Conservation (phyloP, 2,113 vertebrate species). For the Ptilonorhynchus violaceus region DNA sequence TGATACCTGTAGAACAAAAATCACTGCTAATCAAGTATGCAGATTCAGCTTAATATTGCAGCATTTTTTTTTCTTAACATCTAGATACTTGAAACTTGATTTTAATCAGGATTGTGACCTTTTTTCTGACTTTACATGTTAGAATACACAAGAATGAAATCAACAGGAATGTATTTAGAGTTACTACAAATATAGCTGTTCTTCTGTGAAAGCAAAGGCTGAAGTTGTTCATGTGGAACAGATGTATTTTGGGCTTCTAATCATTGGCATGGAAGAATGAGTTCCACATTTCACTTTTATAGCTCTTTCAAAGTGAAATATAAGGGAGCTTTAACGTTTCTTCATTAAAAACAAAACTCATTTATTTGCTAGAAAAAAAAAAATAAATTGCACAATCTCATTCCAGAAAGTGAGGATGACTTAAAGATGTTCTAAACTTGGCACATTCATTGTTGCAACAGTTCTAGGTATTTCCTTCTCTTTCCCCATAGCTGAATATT, state of each 20-base stretch:
- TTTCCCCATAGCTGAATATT: background rate
- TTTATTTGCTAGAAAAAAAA: conserved; percentile 8
- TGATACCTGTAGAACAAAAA: background rate
- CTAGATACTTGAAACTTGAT: background rate
- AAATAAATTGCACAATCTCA: conserved; percentile 65
- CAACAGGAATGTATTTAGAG: background rate
- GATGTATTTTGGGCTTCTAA: conserved; percentile 55
- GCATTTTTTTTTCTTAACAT: background rate
- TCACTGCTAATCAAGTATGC: background rate
- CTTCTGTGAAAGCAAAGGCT: conserved; percentile 60
- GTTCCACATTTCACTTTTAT: conserved; percentile 66
- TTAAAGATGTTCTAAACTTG: conserved; percentile 62
- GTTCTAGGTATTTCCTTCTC: conserved; percentile 67
- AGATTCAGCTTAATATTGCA: background rate
- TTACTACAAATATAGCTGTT: background rate
- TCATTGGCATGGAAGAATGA: conserved; percentile 64
- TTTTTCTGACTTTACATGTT: background rate
- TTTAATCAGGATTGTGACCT: background rate
- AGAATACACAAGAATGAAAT: background rate
- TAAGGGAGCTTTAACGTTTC: conserved; percentile 1
- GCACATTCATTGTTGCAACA: conserved; percentile 59
- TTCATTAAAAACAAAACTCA: conserved; percentile 27
- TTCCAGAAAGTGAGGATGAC: conserved; percentile 74
- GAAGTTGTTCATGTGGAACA: conserved; percentile 56
- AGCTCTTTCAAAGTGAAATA: conserved; percentile 42